phyloP scores from a whole-genome alignment of 2,888 invertebrate genomes.

The Lobophora halterata region DNA sequence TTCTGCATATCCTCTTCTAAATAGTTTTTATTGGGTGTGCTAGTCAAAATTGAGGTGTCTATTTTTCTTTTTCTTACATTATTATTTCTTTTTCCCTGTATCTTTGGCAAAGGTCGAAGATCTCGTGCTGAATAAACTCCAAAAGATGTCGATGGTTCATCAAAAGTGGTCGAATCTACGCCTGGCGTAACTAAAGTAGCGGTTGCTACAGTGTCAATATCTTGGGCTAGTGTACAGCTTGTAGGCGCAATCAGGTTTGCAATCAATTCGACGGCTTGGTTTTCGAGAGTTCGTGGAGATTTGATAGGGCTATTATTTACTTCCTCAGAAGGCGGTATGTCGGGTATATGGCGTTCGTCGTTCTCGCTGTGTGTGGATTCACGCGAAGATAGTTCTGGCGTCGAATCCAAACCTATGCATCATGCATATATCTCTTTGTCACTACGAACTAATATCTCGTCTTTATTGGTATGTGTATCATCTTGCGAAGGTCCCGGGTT shows the following conservation, averaged over 20 bases:
- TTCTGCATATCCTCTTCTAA: slow-evolving; percentile 14
- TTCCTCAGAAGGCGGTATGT: slow-evolving; percentile 4
- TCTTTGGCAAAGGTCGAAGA: slow-evolving; percentile 15
- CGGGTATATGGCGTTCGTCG: slow-evolving; percentile 6
- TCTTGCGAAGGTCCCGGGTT: slow-evolving; percentile 7
- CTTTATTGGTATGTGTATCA: slow-evolving; percentile 7
- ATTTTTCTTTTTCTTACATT: slow-evolving; percentile 9
- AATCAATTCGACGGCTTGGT: slow-evolving; percentile 5
- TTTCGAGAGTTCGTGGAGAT: slow-evolving; percentile 3
- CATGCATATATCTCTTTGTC: slow-evolving; percentile 5
- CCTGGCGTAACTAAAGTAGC: slow-evolving; percentile 5
- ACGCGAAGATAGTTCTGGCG: slow-evolving; percentile 7
- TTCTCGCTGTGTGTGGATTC: slow-evolving; percentile 6
- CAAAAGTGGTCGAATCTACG: slow-evolving; percentile 6
- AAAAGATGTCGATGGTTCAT: slow-evolving; percentile 5
- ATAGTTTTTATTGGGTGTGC: slow-evolving; percentile 19
- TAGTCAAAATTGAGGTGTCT: slow-evolving; percentile 16
- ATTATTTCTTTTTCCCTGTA: slow-evolving; percentile 12
- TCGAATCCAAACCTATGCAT: slow-evolving; percentile 6
- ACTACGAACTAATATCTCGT: slow-evolving; percentile 7
- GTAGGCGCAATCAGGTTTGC: slow-evolving; percentile 4
- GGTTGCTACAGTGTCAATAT: slow-evolving; percentile 6
- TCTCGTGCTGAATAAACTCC: slow-evolving; percentile 6
- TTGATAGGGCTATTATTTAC: slow-evolving; percentile 7
- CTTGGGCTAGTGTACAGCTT: slow-evolving; percentile 4